Evolutionary conservation across 2,888 invertebrate species (phyloP), one percentile per base, ranked within the genome.

Genomic region (Cryptus viduatorius): DNA sequence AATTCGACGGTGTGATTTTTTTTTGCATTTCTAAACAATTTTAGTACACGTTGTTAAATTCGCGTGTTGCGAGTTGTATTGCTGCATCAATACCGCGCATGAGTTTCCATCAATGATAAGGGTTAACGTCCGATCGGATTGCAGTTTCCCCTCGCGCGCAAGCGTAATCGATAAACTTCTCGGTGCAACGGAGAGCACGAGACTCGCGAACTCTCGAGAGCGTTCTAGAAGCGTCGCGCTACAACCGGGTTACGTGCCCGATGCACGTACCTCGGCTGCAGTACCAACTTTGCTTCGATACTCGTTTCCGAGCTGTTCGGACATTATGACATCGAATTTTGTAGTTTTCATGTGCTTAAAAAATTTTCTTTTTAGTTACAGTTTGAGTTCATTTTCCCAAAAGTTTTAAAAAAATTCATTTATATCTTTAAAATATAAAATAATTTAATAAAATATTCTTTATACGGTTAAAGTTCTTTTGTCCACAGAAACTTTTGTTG

Each of bases 111-210:
- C 42, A 31, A 72, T 71, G 72, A 72, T 79, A 77, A 81, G 80
- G 84, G 84, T 84, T 84, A 84, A 84, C 80, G 84, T 68, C 73
- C 80, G 69, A 64, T 81, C 77, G 80, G 14, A 50, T 77, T 77
- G 59, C 80, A 72, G 64, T 83, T 83, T 46, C 71, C 79, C 7
- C 37, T 8, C 42, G 65, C 69, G 64, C 69, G 37, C 67, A 37
- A 37, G 46, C 72, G 19, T 61, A 69, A 84, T 84, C 84, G 73
- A 84, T 81, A 77, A 75, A 73, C 48, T 75, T 37, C 48, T 50
- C 73, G 61, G 31, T 65, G 64, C 71, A 73, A 59, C 50, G 64
- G 77, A 44, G 56, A 24, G 53, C 4, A 16, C 19, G 78, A 67
- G 61, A 7, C 48, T 19, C 46, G 48, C 16, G 59, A 68, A 68